These are phyloP conservation scores for Macrobrachium rosenbergii DNA, from an alignment of 1,140 invertebrate species.

Conservation along the genomic window DNA sequence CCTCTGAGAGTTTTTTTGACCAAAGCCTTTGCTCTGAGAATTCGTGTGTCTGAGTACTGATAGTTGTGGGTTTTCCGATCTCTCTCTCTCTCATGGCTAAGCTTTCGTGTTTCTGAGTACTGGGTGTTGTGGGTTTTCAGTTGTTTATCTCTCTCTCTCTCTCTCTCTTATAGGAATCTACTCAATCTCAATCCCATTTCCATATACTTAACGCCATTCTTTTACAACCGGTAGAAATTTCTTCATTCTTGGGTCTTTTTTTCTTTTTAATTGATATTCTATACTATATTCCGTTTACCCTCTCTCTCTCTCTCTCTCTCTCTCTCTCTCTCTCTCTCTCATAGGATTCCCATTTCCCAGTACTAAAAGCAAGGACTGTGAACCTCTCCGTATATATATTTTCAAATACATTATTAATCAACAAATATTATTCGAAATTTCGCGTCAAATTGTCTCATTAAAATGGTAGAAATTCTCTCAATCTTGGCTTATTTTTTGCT, in stretches of 20 bases:
- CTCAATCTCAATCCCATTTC: too few relatives aligned
- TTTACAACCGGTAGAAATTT: not conserved
- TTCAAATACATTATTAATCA: too few relatives aligned
- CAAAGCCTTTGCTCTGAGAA: not conserved
- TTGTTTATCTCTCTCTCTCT: not conserved
- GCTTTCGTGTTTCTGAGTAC: not conserved
- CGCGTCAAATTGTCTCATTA: too few relatives aligned
- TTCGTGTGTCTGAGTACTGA: not conserved
- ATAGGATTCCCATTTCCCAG: not conserved
- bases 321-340: not conserved
- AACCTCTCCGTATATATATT: too few relatives aligned
- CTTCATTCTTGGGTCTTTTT: not conserved
- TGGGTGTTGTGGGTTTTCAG: not conserved
- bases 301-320: not conserved
- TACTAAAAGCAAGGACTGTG: too few relatives aligned
- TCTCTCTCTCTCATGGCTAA: not conserved
- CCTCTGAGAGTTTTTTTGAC: too few relatives aligned
- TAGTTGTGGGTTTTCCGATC: not conserved
- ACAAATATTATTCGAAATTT: too few relatives aligned
- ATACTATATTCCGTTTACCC: not conserved
- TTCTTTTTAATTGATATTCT: not conserved
- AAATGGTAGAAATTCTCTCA: too few relatives aligned
- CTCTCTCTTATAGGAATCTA: too few relatives aligned
- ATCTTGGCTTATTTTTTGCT: too few relatives aligned
- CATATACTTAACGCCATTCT: not conserved